Conservation (phyloP, 2,113 vertebrate genomes). For the Pavo muticus region DNA sequence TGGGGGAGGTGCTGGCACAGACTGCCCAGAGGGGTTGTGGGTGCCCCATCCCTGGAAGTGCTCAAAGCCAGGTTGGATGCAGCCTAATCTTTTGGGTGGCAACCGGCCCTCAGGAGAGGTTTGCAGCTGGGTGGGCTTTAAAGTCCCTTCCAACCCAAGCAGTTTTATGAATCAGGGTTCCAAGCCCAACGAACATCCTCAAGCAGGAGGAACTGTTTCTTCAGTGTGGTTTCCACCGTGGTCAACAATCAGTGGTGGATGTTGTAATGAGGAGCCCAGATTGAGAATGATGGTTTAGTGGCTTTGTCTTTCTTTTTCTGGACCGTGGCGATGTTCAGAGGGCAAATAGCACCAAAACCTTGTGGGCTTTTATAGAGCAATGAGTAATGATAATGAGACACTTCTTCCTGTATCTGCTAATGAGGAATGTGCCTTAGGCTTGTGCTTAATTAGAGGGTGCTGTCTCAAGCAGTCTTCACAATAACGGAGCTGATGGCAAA, state of each 20-base stretch:
- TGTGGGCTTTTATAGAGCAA: background rate
- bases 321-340: fast-evolving
- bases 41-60: background rate
- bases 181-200: background rate
- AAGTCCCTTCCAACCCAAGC: background rate
- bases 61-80: background rate
- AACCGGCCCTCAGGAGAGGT: background rate
- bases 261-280: background rate
- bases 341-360: background rate
- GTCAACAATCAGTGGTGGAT: background rate
- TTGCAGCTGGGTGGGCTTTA: background rate
- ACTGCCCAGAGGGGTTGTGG: too few species aligned
- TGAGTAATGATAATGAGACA: background rate
- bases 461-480: background rate
- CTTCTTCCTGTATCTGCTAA: constrained; percentile 9
- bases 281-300: background rate
- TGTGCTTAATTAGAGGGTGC: constrained; percentile 17
- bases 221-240: background rate
- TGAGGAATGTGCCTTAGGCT: background rate
- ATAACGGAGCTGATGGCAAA: background rate
- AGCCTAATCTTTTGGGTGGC: background rate
- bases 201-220: background rate
- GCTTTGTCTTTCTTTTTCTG: background rate
- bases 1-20: too few species aligned
- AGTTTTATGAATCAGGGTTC: background rate